These are phyloP conservation scores for Nyctibius grandis DNA, from an alignment of 2,797 vertebrate genomes.

Conservation along the genomic window DNA sequence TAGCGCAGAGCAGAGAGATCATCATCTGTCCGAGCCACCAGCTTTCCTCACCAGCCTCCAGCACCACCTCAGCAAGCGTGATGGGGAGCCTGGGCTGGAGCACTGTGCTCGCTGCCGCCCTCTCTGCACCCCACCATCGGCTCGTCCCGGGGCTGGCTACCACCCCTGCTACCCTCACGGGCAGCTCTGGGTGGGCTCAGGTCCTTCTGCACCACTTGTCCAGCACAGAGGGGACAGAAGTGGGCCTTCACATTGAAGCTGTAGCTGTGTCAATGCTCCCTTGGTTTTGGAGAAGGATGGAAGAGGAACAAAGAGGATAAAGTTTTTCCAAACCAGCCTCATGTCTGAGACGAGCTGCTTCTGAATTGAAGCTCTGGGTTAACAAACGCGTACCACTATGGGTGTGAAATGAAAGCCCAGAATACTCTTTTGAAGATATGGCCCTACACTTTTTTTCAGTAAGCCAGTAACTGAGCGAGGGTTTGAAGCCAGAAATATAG, in stretches of 20 bases:
- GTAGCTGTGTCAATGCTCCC: neutral
- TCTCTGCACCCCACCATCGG: rapidly evolving
- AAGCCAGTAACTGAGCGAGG: neutral
- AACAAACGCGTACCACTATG: neutral
- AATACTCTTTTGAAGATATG: neutral
- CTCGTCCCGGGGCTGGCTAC: neutral
- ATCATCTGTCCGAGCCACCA: neutral
- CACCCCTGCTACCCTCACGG: neutral
- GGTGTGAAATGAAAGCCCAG: neutral
- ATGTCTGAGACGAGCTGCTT: neutral
- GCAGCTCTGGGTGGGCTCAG: neutral
- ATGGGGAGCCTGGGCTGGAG: neutral
- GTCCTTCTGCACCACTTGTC: neutral
- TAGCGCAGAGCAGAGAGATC: neutral
- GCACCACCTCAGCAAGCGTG: rapidly evolving
- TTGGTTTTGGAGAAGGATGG: neutral
- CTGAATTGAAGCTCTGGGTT: neutral
- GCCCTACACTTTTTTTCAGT: neutral
- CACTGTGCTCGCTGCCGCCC: rapidly evolving
- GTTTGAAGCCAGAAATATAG: neutral
- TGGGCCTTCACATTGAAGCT: neutral
- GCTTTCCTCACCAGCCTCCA: neutral
- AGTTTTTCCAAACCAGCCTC: neutral
- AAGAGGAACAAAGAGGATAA: neutral
- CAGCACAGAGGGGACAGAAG: neutral